These are phyloP conservation scores for Epinotia nisella DNA, from an alignment of 2,888 invertebrate genomes.

Conservation along the genomic window DNA sequence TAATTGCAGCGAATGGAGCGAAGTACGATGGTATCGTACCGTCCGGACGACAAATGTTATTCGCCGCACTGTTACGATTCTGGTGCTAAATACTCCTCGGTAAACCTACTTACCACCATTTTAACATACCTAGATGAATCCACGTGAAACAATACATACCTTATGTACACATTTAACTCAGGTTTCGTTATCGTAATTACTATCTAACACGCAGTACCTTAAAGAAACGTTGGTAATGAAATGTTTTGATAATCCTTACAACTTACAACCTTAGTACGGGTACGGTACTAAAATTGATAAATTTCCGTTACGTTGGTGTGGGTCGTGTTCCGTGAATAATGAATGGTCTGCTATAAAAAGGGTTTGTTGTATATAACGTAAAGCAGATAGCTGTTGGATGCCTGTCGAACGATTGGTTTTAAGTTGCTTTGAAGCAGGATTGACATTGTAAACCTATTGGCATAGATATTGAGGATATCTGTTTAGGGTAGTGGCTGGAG, in stretches of 20 bases:
- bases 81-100: conserved; percentile 52
- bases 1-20: conserved; percentile 81
- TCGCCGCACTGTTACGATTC: conserved; percentile 57
- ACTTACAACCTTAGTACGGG: conserved; percentile 46
- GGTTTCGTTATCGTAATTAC: conserved; percentile 22
- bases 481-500: conserved; percentile 61
- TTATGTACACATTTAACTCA: neutral
- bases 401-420: conserved; percentile 57
- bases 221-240: conserved; percentile 34
- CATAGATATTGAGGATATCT: conserved; percentile 70
- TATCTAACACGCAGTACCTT: conserved; percentile 20
- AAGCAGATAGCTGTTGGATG: conserved; percentile 58
- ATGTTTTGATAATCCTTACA: conserved; percentile 34
- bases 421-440: conserved; percentile 61
- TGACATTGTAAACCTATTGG: conserved; percentile 76
- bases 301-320: conserved; percentile 54
- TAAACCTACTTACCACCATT: conserved; percentile 27
- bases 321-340: conserved; percentile 54
- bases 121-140: conserved; percentile 1
- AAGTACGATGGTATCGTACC: conserved; percentile 76
- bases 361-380: conserved; percentile 50
- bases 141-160: neutral
- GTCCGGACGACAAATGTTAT: conserved; percentile 74
- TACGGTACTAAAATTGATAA: conserved; percentile 55
- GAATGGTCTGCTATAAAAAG: conserved; percentile 57